Conservation (phyloP, 2,888 invertebrate species). For the Dynastes tityus region DNA sequence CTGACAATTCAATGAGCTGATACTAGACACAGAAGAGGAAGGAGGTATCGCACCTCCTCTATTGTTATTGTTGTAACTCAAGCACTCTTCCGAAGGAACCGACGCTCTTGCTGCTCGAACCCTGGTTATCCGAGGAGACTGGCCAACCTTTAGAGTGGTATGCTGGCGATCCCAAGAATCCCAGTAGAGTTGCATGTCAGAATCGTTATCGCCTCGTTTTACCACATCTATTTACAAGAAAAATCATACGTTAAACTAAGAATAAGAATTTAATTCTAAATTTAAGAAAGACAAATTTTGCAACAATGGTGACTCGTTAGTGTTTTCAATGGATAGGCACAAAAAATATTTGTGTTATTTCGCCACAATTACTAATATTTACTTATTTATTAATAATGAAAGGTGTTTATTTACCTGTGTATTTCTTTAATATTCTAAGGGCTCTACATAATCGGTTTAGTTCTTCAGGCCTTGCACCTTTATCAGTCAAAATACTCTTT, state of each 20-base stretch:
- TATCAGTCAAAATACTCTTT: constrained; percentile 78
- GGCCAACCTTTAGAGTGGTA: constrained; percentile 66
- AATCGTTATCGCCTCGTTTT: constrained; percentile 74
- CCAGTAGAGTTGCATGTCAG: constrained; percentile 87
- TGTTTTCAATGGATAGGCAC: too few relatives aligned
- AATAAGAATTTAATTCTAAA: too few relatives aligned
- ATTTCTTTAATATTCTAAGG: constrained; percentile 88
- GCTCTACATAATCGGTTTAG: constrained; percentile 86
- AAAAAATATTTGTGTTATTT: too few relatives aligned
- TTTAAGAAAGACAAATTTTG: too few relatives aligned
- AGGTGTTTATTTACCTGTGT: constrained; percentile 77
- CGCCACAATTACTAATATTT: too few relatives aligned
- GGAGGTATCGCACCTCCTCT: constrained; percentile 71
- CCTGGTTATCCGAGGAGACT: constrained; percentile 72
- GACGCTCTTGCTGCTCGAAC: constrained; percentile 73
- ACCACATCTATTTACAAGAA: constrained; percentile 73
- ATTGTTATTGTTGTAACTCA: constrained; percentile 70
- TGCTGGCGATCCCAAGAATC: constrained; percentile 90
- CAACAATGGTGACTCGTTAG: too few relatives aligned
- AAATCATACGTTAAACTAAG: not conserved
- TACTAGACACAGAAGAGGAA: constrained; percentile 73
- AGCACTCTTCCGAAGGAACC: constrained; percentile 76
- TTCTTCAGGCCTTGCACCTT: constrained; percentile 85
- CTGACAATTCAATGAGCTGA: constrained; percentile 70
- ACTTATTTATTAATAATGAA: not conserved